Conservation (phyloP, 1,140 invertebrate species). For the Maniola jurtina region DNA sequence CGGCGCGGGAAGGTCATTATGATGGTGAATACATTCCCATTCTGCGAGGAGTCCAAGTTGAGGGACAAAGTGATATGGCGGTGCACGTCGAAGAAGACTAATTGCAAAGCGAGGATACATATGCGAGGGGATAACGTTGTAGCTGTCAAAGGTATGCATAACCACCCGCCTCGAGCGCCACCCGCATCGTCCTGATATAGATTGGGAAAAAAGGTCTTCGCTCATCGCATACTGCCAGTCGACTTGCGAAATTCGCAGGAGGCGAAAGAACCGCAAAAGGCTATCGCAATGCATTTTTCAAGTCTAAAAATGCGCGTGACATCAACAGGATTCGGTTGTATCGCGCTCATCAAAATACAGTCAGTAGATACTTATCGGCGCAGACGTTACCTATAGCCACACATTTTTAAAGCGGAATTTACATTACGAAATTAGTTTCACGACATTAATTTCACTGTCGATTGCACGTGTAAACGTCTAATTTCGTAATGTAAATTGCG, state of each 20-base stretch:
- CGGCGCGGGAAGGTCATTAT: conserved; percentile 77
- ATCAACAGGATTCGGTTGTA: too few species aligned
- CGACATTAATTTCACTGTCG: too few species aligned
- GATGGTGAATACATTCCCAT: conserved; percentile 78
- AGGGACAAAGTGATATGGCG: conserved; percentile 77
- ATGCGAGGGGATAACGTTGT: conserved; percentile 73
- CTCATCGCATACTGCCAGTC: background rate
- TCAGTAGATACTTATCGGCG: too few species aligned
- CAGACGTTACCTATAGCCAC: too few species aligned
- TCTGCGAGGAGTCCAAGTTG: conserved; percentile 77
- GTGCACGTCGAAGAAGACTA: conserved; percentile 77
- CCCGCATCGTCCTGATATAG: conserved; percentile 30
- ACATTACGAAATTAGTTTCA: too few species aligned
- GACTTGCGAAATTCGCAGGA: background rate
- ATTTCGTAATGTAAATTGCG: too few species aligned
- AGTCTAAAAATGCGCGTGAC: too few species aligned
- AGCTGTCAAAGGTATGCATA: conserved; percentile 75
- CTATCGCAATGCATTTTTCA: too few species aligned
- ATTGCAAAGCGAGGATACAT: conserved; percentile 76
- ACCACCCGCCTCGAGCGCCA: conserved; percentile 63
- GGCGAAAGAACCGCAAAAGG: background rate
- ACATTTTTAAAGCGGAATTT: too few species aligned
- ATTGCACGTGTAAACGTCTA: too few species aligned
- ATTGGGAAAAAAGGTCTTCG: background rate
- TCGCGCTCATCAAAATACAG: too few species aligned